Conservation (phyloP, 2,888 invertebrate genomes). For the Coenonympha arcania region DNA sequence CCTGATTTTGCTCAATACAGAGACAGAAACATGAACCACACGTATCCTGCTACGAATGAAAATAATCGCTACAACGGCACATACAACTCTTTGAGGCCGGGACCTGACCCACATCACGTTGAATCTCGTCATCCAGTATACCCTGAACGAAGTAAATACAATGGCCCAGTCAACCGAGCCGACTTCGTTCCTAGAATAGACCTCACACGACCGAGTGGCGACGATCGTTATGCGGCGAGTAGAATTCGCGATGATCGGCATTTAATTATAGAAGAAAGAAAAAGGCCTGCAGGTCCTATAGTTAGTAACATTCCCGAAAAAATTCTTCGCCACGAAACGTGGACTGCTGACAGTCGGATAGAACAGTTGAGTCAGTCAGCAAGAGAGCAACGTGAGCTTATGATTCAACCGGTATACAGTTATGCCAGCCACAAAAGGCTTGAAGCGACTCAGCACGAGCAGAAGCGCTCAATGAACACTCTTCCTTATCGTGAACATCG, state of each 20-base stretch:
- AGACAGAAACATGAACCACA: slow-evolving; percentile 48
- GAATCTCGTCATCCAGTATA: slow-evolving; percentile 57
- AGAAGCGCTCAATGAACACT: slow-evolving; percentile 46
- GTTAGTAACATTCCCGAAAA: slow-evolving; percentile 70
- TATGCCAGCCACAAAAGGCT: slow-evolving; percentile 63
- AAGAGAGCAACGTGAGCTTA: slow-evolving; percentile 60
- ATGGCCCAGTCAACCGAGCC: slow-evolving; percentile 40
- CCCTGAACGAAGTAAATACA: slow-evolving; percentile 53
- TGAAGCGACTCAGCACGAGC: slow-evolving; percentile 62
- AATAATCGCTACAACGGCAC: slow-evolving; percentile 53
- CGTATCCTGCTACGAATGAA: slow-evolving; percentile 35
- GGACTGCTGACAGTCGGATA: slow-evolving; percentile 63
- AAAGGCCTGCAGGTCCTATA: slow-evolving; percentile 57
- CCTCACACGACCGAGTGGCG: slow-evolving; percentile 53
- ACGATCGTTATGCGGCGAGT: slow-evolving; percentile 51
- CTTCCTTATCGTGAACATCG: slow-evolving; percentile 51
- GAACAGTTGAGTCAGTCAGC: slow-evolving; percentile 54
- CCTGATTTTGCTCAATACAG: slow-evolving; percentile 79
- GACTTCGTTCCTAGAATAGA: slow-evolving; percentile 68
- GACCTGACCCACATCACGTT: slow-evolving; percentile 46
- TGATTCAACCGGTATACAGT: slow-evolving; percentile 63
- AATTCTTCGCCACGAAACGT: slow-evolving; percentile 63
- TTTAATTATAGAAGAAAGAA: slow-evolving; percentile 62
- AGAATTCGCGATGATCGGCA: slow-evolving; percentile 60
- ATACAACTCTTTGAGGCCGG: slow-evolving; percentile 47